These are phyloP conservation scores for Helarctos malayanus DNA, from an alignment of 2,797 vertebrate genomes.

Conservation along the genomic window DNA sequence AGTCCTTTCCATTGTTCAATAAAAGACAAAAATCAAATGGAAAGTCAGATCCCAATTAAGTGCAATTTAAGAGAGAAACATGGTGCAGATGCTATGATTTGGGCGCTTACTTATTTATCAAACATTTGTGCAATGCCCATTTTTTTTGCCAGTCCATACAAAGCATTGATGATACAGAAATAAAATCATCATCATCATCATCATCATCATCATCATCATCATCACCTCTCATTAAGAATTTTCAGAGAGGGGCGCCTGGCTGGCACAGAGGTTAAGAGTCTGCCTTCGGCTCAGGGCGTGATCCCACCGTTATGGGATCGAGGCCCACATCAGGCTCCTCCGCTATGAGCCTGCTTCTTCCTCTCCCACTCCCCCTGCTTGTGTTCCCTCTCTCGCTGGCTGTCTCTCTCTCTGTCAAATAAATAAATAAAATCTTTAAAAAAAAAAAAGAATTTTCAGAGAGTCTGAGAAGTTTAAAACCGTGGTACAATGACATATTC, in stretches of 20 bases:
- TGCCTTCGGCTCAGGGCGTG: too few species aligned
- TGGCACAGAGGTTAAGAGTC: too few species aligned
- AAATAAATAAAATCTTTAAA: too few species aligned
- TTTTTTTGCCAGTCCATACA: neutral
- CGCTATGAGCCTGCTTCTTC: too few species aligned
- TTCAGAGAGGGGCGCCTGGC: neutral
- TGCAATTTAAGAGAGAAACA: neutral
- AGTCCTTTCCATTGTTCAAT: neutral
- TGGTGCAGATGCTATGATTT: neutral
- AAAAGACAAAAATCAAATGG: neutral
- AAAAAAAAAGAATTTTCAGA: neutral
- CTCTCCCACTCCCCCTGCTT: too few species aligned
- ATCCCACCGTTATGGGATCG: too few species aligned
- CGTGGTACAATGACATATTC: neutral
- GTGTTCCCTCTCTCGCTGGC: too few species aligned
- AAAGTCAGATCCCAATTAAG: neutral
- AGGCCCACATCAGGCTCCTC: too few species aligned
- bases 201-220: neutral
- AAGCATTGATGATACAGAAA: neutral
- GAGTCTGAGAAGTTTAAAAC: neutral
- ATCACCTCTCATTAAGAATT: neutral
- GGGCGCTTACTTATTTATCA: neutral
- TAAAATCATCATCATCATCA: neutral
- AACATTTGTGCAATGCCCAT: neutral
- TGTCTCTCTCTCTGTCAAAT: too few species aligned